Conservation (phyloP, 2,888 invertebrate species). For the Leptinotarsa haldemani region DNA sequence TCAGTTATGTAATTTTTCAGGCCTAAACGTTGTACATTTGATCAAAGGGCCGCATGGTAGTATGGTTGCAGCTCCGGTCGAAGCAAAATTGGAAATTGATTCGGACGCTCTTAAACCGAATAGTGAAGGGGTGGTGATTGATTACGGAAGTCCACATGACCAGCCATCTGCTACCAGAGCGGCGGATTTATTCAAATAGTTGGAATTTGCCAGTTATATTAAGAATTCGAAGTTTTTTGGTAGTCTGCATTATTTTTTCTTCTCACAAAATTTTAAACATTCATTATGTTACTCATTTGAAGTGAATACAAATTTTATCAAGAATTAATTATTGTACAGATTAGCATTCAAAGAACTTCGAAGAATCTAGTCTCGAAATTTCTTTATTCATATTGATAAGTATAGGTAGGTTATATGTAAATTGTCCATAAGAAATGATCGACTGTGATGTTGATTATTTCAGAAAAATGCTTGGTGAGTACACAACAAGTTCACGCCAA, state of each 20-base stretch:
- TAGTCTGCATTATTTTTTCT: constrained; percentile 21
- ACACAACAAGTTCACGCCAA: too few relatives aligned
- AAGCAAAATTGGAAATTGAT: constrained; percentile 71
- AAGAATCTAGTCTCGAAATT: constrained; percentile 43
- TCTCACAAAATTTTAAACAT: too few relatives aligned
- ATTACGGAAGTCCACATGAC: constrained; percentile 63
- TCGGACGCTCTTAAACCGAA: constrained; percentile 72
- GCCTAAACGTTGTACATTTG: constrained; percentile 62
- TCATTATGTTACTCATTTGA: not conserved
- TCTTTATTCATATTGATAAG: not conserved
- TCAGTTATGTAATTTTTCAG: constrained; percentile 34
- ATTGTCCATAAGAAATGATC: not conserved
- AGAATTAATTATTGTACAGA: constrained; percentile 27
- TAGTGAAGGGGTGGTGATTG: constrained; percentile 71
- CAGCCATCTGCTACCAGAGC: constrained; percentile 35
- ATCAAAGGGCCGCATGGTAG: constrained; percentile 71
- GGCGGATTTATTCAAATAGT: constrained; percentile 39
- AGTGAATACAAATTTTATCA: not conserved
- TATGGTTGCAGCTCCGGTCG: constrained; percentile 67
- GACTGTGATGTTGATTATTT: too few relatives aligned
- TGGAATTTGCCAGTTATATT: constrained; percentile 3
- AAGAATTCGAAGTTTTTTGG: constrained; percentile 8
- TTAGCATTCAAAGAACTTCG: constrained; percentile 33
- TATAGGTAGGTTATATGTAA: not conserved
- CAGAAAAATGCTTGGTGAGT: too few relatives aligned